phyloP scores from a whole-genome alignment of 2,888 invertebrate genomes.

The Tillus elongatus region DNA sequence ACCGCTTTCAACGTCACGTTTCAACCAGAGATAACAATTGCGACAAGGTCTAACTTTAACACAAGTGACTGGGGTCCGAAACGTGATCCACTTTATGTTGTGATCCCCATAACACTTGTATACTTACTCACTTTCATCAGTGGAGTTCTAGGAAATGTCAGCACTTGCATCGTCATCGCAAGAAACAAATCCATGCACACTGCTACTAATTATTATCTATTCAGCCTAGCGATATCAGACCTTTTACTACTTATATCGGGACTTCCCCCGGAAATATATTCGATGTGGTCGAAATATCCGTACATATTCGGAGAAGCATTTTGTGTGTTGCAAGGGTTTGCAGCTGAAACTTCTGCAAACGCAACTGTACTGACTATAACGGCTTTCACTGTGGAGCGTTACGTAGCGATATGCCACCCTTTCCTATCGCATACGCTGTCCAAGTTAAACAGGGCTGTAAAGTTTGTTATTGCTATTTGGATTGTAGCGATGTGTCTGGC shows the following conservation, averaged over 20 bases:
- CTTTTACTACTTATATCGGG: conserved; percentile 64
- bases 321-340: conserved; percentile 57
- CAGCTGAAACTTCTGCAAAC: conserved; percentile 78
- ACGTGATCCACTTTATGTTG: conserved; percentile 51
- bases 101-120: conserved; percentile 56
- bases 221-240: conserved; percentile 71
- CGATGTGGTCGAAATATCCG: conserved; percentile 62
- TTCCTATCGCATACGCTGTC: conserved; percentile 77
- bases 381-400: conserved; percentile 82
- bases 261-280: conserved; percentile 69
- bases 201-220: conserved; percentile 74
- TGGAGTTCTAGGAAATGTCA: conserved; percentile 68
- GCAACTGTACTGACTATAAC: conserved; percentile 81
- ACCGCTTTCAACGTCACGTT: no score
- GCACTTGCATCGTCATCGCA: conserved; percentile 70
- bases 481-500: conserved; percentile 63
- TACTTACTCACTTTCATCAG: conserved; percentile 62
- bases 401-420: conserved; percentile 79
- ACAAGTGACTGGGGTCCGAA: conserved; percentile 34
- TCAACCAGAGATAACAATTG: no score
- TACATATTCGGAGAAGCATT: conserved; percentile 69
- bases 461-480: conserved; percentile 70
- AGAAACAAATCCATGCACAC: conserved; percentile 74
- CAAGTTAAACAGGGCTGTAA: conserved; percentile 70
- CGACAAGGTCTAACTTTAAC: no score